Evolutionary conservation across 2,113 vertebrate species (phyloP), one percentile per base, ranked within the genome.

Genomic region (Oophaga pumilio): DNA sequence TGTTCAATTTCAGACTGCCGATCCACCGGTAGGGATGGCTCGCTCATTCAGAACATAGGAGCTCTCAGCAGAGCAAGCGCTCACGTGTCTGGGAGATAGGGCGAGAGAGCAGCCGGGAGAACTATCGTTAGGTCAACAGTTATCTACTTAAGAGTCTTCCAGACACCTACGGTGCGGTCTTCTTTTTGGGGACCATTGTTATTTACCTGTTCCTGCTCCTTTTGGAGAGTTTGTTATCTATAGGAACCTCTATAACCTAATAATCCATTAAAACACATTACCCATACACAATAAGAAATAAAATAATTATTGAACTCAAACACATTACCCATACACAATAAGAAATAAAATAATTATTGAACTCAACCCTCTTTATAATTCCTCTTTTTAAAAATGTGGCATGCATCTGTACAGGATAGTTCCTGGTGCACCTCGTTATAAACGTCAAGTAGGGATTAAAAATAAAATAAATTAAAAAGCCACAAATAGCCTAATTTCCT

Each of bases 381-480:
- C 59, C 53, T n/a, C 52, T 28, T 7, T 4, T 12, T 6, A 6
- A 24, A 50, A 22, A 62, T 17, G 57, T 43, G 66, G 17, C 12
- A 52, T 17, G 24, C 69, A 74, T 71, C 83, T 59, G 83, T 14
- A 73, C 53, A 74, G 1, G 52, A 85, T 60, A 59, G 18, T n/a
- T 22, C 83, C 83, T 74, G 15, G 33, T 69, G 62, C 62, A 11
- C 26, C 68, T 73, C 20, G 59, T 74, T 85, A 74, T 13, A 74
- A 85, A 73, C 17, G 69, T 74, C 69, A 85, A 85, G 50, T 22
- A n/a, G 68, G 52, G 69, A 85, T 85, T 85, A 74, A 43, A 85
- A 74, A 74, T 71, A 85, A 85, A 74, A 85, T 74, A 85, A 85
- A 71, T 73, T 14, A 85, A 85, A 57, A 85, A 85, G 83, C 69